Conservation (phyloP, 2,888 invertebrate species). For the Synanthedon myopaeformis region DNA sequence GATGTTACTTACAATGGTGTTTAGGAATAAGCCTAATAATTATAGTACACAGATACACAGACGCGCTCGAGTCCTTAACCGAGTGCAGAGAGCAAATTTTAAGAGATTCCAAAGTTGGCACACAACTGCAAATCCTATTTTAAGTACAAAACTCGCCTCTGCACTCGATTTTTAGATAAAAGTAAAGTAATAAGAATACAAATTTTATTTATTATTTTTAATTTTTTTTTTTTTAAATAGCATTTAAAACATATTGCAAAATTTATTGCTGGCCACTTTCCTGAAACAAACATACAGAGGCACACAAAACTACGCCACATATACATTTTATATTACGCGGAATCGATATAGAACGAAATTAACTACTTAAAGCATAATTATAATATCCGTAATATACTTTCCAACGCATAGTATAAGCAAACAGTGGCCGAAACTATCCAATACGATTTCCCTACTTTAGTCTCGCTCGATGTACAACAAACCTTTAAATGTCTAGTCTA, state of each 20-base stretch:
- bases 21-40: slow-evolving; percentile 40
- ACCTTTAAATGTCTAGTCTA: neutral
- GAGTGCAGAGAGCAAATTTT: slow-evolving; percentile 17
- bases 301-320: slow-evolving; percentile 30
- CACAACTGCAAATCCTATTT: slow-evolving; percentile 11
- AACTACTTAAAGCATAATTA: neutral
- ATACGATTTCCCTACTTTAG: neutral
- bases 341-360: neutral
- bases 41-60: slow-evolving; percentile 7
- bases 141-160: slow-evolving; percentile 28
- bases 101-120: slow-evolving; percentile 21
- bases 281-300: slow-evolving; percentile 38
- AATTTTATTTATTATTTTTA: slow-evolving; percentile 19
- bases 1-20: slow-evolving; percentile 67
- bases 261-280: slow-evolving; percentile 45
- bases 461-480: slow-evolving; percentile 1
- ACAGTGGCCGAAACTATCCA: neutral
- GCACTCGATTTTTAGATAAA: slow-evolving; percentile 9
- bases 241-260: slow-evolving; percentile 36
- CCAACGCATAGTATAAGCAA: too few relatives aligned
- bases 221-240: slow-evolving; percentile 23
- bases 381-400: neutral
- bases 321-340: slow-evolving; percentile 17
- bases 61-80: slow-evolving; percentile 11
- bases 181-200: neutral